Percentiles rank a stretch among this genome's conserved stretches.
These are phyloP conservation scores for Brachionus koreanus DNA, from an alignment of 1,140 invertebrate genomes.

Conservation along the genomic window DNA sequence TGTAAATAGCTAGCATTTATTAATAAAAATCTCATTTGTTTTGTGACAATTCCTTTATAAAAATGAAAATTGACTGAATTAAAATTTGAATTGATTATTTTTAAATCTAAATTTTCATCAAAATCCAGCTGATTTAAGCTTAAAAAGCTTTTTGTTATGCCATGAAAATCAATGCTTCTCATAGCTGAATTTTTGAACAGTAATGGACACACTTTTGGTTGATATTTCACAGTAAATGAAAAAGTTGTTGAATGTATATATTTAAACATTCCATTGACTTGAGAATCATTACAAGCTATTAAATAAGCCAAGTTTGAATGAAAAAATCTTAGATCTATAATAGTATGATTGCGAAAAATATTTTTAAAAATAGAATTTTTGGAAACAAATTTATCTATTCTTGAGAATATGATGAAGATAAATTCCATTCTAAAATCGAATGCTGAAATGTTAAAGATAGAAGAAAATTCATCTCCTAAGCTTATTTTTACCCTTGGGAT, in stretches of 20 bases:
- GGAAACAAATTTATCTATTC: background rate
- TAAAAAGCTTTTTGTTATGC: background rate
- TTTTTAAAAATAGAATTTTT: background rate
- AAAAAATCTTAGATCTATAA: background rate
- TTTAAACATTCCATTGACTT: background rate
- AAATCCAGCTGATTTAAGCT: background rate
- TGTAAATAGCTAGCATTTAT: background rate
- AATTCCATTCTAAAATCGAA: background rate
- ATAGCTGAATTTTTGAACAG: background rate
- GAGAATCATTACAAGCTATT: background rate
- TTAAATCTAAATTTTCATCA: background rate
- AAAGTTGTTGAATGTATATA: background rate
- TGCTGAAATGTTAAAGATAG: background rate
- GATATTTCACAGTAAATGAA: background rate
- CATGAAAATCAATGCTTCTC: background rate
- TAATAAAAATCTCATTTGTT: background rate
- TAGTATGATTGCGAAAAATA: background rate
- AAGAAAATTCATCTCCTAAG: background rate
- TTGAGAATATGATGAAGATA: background rate
- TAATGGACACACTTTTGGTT: background rate
- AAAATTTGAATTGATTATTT: background rate
- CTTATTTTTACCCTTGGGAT: background rate
- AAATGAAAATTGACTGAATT: background rate
- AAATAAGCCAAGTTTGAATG: background rate
- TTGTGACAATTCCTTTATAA: background rate